Base-by-base conservation (phyloP, 30 jellyfish, hydroid and myxozoan genomes). In the Catostylus mosaicus region DNA sequence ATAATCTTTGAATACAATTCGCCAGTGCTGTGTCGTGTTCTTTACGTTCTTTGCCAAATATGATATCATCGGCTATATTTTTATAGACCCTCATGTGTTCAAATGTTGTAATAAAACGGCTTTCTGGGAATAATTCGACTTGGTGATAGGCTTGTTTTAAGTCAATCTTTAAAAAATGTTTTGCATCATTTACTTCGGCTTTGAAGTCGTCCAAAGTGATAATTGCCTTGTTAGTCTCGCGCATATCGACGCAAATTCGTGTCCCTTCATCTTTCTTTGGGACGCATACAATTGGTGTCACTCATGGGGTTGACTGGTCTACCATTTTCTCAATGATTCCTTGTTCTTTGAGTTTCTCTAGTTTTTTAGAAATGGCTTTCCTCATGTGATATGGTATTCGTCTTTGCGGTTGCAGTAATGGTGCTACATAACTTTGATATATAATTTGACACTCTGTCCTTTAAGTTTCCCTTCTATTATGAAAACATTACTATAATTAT, bases 21-120 rank as follows among this genome's bases (percentile, higher is more conserved):
- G 35, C 82, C 34, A 69, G 38, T 33, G 82, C 82, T 36, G 32
- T 69, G 82, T 69, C 82, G 51, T 69, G 66, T 38, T 35, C 67
- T 69, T 36, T 38, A 30, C 60, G 59, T 12, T 11, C 34, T 47
- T 67, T 31, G 18, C 79, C 79, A 38, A 31, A 33, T 35, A 67
- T 67, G 59, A 67, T 67, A 40, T 88, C 97, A 51, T 88, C 97
- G 8, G 88, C 81, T n/a, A 77, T 77, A 46, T 82, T 82, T 38
- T 70, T 68, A 67, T 18, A 87, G 81, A 18, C 94, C 96, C 29
- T 45, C 75, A 35, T 77, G 95, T 45, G 80, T 81, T 10, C 74
- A 60, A 78, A 66, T 81, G 91, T 81, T 14, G 91, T 65, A 43
- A 81, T 81, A 34, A 45, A 81, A 30, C 84, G 71, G 67, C 85